A percentile compares a stretch with the other conserved stretches of the same genome.
These are phyloP conservation scores for Xiphophorus couchianus DNA, from an alignment of 2,113 vertebrate genomes.

Conservation along the genomic window DNA sequence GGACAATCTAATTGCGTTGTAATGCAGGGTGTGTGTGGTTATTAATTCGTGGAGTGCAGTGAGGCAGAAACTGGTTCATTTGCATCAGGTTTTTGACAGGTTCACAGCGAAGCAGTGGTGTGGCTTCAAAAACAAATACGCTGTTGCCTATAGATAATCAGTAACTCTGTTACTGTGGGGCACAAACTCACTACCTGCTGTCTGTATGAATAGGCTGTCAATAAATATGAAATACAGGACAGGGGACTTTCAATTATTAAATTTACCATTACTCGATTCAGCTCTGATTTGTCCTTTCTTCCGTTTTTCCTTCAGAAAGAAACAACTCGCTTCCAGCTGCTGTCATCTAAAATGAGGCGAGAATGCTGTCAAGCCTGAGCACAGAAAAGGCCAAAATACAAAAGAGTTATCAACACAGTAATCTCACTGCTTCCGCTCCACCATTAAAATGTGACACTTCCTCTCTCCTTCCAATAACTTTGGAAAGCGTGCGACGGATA, in stretches of 20 bases:
- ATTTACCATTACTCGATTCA: conserved; percentile 45
- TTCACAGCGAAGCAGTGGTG: conserved; percentile 45
- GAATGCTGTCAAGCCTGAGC: conserved; percentile 29
- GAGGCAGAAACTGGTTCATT: conserved; percentile 73
- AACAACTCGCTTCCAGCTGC: conserved; percentile 30
- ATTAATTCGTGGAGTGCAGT: conserved; percentile 71
- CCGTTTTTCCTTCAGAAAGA: conserved; percentile 4
- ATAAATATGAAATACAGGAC: conserved; percentile 49
- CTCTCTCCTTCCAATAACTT: conserved; percentile 28
- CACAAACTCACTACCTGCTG: conserved; percentile 58
- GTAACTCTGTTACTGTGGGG: conserved; percentile 54
- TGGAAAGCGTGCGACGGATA: conserved; percentile 14
- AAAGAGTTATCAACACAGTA: conserved; percentile 36
- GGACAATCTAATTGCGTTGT: conserved; percentile 73
- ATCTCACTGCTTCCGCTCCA: conserved; percentile 42
- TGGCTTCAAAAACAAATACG: conserved; percentile 64
- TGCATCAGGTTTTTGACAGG: conserved; percentile 67
- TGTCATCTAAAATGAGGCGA: conserved; percentile 29
- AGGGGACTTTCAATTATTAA: conserved; percentile 57
- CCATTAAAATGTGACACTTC: conserved; percentile 27
- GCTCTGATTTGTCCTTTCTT: conserved; percentile 40
- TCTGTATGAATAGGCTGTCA: conserved; percentile 57
- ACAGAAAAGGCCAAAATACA: conserved; percentile 26
- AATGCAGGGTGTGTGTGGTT: conserved; percentile 52
- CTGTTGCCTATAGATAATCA: conserved; percentile 69